Evolutionary conservation across 2,113 vertebrate genomes (phyloP).

Genomic region (Periophthalmus modestus): DNA sequence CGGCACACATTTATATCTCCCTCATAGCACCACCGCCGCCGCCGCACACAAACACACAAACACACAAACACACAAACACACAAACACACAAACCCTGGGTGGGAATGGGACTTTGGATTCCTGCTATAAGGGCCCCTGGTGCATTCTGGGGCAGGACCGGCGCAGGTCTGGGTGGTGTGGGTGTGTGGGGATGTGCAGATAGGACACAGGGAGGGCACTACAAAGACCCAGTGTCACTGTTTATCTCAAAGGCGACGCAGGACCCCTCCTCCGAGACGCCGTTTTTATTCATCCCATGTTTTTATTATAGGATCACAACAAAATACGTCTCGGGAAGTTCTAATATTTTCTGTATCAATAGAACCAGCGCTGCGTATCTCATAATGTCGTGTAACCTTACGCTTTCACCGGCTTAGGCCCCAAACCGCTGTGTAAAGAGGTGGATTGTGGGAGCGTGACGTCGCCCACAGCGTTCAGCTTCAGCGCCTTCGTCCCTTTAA

Average conservation of each 20-base stretch:
- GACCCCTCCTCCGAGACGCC: not conserved
- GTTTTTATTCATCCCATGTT: conserved; percentile 3
- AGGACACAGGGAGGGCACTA: conserved; percentile 25
- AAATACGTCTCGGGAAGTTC: too few species aligned
- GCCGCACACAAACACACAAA: conserved; percentile 4
- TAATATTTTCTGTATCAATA: too few species aligned
- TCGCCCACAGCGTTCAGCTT: too few species aligned
- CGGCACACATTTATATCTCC: conserved; percentile 7
- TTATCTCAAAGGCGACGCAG: not conserved
- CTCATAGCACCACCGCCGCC: not conserved
- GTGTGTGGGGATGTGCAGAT: conserved; percentile 16
- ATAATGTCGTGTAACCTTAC: too few species aligned
- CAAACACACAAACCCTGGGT: conserved; percentile 26
- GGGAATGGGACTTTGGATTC: conserved; percentile 53
- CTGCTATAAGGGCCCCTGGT: conserved; percentile 41
- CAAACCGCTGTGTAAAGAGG: too few species aligned
- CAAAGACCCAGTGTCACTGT: conserved; percentile 7
- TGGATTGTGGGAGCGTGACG: too few species aligned
- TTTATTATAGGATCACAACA: too few species aligned
- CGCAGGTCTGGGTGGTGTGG: conserved; percentile 9
- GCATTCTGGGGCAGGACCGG: conserved; percentile 21
- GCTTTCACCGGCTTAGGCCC: too few species aligned
- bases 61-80: conserved; percentile 6
- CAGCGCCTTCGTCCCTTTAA: too few species aligned
- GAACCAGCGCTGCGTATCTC: too few species aligned